Base-by-base conservation (phyloP, 2,888 invertebrate species). In the Amorpha juglandis region DNA sequence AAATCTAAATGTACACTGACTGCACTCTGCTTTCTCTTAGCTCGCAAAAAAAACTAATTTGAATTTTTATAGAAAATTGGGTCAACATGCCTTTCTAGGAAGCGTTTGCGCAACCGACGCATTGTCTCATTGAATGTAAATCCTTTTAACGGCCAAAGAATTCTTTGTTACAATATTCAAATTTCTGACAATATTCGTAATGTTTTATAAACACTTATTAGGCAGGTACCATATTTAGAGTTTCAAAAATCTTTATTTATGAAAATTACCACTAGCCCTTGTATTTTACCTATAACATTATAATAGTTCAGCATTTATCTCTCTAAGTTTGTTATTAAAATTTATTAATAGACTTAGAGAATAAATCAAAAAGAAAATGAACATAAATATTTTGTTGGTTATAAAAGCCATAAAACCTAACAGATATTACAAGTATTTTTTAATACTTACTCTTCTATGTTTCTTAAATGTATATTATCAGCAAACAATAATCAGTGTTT, bases 21-120 rank as follows among this genome's bases (percentile, higher is more conserved):
- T 68, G 68, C 67, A 69, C 65, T 27, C 65, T 73, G 90, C 92
- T 93, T 93, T 93, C 93, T 91, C 91, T 91, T 89, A 81, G 71
- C 80, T 69, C 68, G 88, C 89, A 87, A 92, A 90, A 86, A n/a
- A 92, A 91, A 87, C 86, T 89, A 78, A 91, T 93, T 93, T 93
- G 88, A 92, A 93, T 93, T 88, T 88, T 84, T 75, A 87, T 86
- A 84, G 84, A 88, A 89, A 91, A 90, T 84, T 91, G 88, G 90
- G 87, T 84, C 88, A 89, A 72, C 71, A 70, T 70, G 78, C 76
- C 79, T 81, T 90, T 91, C 91, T 85, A 75, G 76, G 91, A 90
- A 90, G 69, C 74, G 75, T 69, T 70, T 77, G 82, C 79, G 78
- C 78, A 81, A 72, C 69, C 69, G 62, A 67, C 66, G 64, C 63